A percentile compares a stretch with the other conserved stretches of the same genome.
phyloP scores from a whole-genome alignment of 2,888 invertebrate genomes.

The Baronia brevicornis region DNA sequence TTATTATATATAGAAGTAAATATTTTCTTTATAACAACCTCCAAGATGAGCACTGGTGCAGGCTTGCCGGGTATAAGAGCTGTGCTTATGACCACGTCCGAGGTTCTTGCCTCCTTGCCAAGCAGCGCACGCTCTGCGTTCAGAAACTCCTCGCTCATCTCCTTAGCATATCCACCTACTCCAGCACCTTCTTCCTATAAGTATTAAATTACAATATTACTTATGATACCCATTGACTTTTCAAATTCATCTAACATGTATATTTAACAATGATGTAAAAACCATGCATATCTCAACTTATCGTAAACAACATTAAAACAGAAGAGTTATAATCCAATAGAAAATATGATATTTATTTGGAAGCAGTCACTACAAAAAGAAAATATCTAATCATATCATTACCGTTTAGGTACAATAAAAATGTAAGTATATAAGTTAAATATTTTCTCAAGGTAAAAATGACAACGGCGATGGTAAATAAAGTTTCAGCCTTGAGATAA shows the following conservation, averaged over 20 bases:
- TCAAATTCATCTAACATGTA: not conserved
- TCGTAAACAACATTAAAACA: not conserved
- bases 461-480: no score
- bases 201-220: not conserved
- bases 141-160: conserved; percentile 90
- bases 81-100: conserved; percentile 92
- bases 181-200: conserved; percentile 81
- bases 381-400: no score
- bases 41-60: conserved; percentile 86
- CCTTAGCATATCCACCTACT: conserved; percentile 83
- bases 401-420: no score
- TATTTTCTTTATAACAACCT: no score
- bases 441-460: no score
- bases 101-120: conserved; percentile 88
- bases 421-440: no score
- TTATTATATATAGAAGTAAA: no score
- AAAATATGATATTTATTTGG: conserved; percentile 1
- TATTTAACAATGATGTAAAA: no score
- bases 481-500: not conserved
- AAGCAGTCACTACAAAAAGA: not conserved
- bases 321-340: not conserved
- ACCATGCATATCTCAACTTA: not conserved
- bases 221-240: not conserved
- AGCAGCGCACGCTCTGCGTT: conserved; percentile 90
- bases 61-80: conserved; percentile 92